Evolutionary conservation across 2,113 vertebrate species (phyloP), one percentile per base, ranked within the genome.

Genomic region (Ploceus nigricollis): DNA sequence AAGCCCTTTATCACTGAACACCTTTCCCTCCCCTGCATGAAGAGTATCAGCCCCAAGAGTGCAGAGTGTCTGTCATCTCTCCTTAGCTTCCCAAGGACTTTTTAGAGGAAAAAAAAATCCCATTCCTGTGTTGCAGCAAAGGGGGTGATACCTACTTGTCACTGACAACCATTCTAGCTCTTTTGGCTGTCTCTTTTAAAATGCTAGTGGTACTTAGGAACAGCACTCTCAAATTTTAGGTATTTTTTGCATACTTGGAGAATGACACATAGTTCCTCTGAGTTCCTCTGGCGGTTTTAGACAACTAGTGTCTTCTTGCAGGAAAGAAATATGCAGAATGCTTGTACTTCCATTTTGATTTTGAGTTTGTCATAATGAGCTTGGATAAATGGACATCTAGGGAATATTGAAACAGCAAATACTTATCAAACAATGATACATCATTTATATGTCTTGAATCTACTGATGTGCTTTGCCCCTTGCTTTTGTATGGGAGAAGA

Each of bases 1-100:
- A 92, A 94, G 89, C 60, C 76, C 80, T 75, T 95, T 85, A 89
- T 95, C 80, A 60, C 65, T 96, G 51, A 58, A 47, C 51, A 75
- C 82, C 72, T 90, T 90, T 81, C 44, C 72, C 22, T 86, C 51
- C 56, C 22, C 76, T 90, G 56, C 68, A 25, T 58, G 86, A 93
- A 44, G 39, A 66, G 44, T 3, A 93, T 47, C 76, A 86, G 68
- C 89, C 72, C 69, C 82, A 60, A 39, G 89, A 92, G 39, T 71
- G 56, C 64, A 23, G 68, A 88, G 65, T 88, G 71, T 51, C 83
- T 93, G 86, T 90, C 22, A 69, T 89, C 95, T 92, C 76, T 87
- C 56, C 68, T 90, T 77, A 73, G 64, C 68, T 83, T 94, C 47
- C 64, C 72, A 94, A 92, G 89, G 89, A 83, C 80, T 80, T 88